Conservation (phyloP, 2,888 invertebrate genomes). For the Stratiomys singularior region DNA sequence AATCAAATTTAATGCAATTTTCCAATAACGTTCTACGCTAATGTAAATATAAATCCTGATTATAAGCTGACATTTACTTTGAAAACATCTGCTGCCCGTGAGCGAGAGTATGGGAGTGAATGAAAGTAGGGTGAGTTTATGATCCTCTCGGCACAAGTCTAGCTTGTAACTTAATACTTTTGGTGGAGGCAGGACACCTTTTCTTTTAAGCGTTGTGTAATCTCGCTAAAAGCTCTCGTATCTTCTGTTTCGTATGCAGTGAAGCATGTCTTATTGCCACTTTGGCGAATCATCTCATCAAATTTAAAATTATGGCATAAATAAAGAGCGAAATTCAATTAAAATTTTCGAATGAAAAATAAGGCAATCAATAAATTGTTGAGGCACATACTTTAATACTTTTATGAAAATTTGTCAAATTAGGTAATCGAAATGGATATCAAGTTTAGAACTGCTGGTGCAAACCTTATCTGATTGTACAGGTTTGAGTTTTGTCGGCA, state of each 20-base stretch:
- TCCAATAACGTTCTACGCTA: slow-evolving; percentile 47
- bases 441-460: no score
- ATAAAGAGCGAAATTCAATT: slow-evolving; percentile 50
- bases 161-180: slow-evolving; percentile 18
- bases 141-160: background rate
- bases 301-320: slow-evolving; percentile 47
- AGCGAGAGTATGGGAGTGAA: slow-evolving; percentile 4
- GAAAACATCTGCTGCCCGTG: slow-evolving; percentile 49
- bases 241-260: slow-evolving; percentile 10
- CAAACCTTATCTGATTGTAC: no score
- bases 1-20: slow-evolving; percentile 52
- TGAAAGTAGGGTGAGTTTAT: background rate
- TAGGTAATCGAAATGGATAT: no score
- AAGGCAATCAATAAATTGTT: no score
- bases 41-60: slow-evolving; percentile 52
- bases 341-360: slow-evolving; percentile 49
- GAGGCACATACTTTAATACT: no score
- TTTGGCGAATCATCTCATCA: slow-evolving; percentile 50
- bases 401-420: no score
- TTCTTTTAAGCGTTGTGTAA: slow-evolving; percentile 38
- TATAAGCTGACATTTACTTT: slow-evolving; percentile 48
- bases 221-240: slow-evolving; percentile 52
- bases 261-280: slow-evolving; percentile 20
- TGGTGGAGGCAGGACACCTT: background rate
- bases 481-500: no score